Evolutionary conservation across 1,140 invertebrate species (phyloP).

Genomic region (Halesus radiatus): DNA sequence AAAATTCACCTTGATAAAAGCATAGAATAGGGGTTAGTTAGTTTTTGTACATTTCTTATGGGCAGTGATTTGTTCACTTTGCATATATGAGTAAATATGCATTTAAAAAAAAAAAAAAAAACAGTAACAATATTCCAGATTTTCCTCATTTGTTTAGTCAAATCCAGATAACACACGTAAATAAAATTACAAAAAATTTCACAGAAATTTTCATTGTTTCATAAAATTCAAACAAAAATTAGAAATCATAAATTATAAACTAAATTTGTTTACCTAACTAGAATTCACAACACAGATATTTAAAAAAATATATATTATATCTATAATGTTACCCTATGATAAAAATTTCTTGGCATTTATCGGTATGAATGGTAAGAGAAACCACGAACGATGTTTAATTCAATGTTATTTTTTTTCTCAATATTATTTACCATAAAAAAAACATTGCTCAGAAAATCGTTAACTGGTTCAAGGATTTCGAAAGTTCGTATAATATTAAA

Average conservation of each 20-base stretch:
- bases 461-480: background rate
- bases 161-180: constrained; percentile 40
- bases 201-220: constrained; percentile 46
- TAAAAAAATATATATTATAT: constrained; percentile 48
- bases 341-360: constrained; percentile 19
- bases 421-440: background rate
- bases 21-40: constrained; percentile 18
- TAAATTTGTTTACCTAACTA: constrained; percentile 39
- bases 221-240: constrained; percentile 28
- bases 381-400: background rate
- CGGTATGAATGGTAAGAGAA: constrained; percentile 30
- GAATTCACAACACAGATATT: constrained; percentile 48
- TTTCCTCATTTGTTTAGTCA: constrained; percentile 10
- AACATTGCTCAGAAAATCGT: no score
- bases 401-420: background rate
- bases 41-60: constrained; percentile 47
- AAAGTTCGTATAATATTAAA: background rate
- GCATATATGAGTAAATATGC: constrained; percentile 33
- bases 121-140: constrained; percentile 47
- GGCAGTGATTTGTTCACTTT: constrained; percentile 40
- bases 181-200: constrained; percentile 48
- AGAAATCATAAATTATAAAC: constrained; percentile 27
- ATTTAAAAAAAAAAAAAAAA: constrained; percentile 42
- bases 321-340: constrained; percentile 5
- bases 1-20: constrained; percentile 37